Percentiles rank a stretch among this genome's conserved stretches.
Evolutionary conservation across 2,113 vertebrate species (phyloP).

Genomic region (Pundamilia nyererei): DNA sequence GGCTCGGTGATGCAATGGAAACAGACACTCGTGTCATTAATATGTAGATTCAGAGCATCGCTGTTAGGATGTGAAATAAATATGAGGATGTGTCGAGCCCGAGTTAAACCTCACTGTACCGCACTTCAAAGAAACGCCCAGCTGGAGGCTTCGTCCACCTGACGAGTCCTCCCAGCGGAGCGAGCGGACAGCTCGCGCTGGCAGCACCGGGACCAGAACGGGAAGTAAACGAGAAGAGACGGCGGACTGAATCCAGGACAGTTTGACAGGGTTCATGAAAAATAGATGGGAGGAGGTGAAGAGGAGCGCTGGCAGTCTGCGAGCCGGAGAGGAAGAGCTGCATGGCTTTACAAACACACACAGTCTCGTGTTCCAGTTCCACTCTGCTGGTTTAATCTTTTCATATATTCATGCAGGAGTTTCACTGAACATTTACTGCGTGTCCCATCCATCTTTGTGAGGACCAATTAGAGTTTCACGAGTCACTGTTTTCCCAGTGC

Average conservation of each 20-base stretch:
- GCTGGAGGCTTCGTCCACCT: background rate
- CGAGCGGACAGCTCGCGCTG: background rate
- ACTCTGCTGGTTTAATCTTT: background rate
- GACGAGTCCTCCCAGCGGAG: background rate
- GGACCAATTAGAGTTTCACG: background rate
- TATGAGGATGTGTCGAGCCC: background rate
- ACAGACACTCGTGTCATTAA: background rate
- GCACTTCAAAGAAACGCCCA: background rate
- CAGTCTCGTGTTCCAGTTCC: background rate
- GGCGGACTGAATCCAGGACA: background rate
- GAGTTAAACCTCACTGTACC: background rate
- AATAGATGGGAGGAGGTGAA: background rate
- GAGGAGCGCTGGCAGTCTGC: background rate
- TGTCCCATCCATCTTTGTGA: background rate
- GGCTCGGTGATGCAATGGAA: background rate
- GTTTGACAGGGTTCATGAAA: conserved; percentile 25
- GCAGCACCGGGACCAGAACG: background rate
- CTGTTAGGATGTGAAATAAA: background rate
- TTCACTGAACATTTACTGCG: background rate
- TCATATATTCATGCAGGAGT: background rate
- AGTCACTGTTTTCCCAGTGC: background rate
- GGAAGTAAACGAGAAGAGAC: background rate
- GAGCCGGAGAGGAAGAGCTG: background rate
- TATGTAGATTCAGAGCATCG: background rate
- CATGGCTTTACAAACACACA: background rate